Base-by-base conservation (phyloP, 2,888 invertebrate genomes). In the Rotaria macrura region DNA sequence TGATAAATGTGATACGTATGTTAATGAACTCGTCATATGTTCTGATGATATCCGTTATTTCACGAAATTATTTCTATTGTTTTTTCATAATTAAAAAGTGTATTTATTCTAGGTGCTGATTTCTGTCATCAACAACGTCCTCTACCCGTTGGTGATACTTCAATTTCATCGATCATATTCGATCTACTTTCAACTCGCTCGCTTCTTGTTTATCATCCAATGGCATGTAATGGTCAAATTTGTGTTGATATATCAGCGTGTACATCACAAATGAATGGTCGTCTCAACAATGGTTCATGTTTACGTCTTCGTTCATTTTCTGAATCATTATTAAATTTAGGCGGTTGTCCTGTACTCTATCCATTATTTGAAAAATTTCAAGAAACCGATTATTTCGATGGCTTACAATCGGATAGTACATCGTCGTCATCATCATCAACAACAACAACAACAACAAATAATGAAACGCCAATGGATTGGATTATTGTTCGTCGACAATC, bases 271-370 rank as follows among this genome's bases (percentile, higher is more conserved):
- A 79, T 79, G 43, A 79, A 79, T 79, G 79, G 79, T 25, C 43
- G 79, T n/a, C 25, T 79, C 12, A 79, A 43, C n/a, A 43, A 79
- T 79, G 79, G 79, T 43, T 25, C 79, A 79, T 79, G 79, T 79
- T 79, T 43, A 43, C 79, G 43, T 43, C 79, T 79, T 79, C 43
- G 20, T 43, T 43, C 79, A n/a, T 79, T 43, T 43, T 79, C 79
- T 10, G 43, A 79, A 79, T 79, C 79, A 40, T 38, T 79, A 38
- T 43, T 43, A 6, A 43, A 7, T 40, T n/a, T 79, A 43, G 79
- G 40, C 43, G 43, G 40, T 79, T 23, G 20, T n/a, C 40, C 79
- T 40, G 14, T 43, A 79, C 79, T 79, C 43, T 79, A 79, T 43
- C 79, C 43, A 43, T 79, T 79, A 43, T 25, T 79, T 79, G 79